A percentile compares a stretch with the other conserved stretches of the same genome.
Evolutionary conservation across 2,888 invertebrate genomes (phyloP).

Genomic region (Dicranocentrus wangi): DNA sequence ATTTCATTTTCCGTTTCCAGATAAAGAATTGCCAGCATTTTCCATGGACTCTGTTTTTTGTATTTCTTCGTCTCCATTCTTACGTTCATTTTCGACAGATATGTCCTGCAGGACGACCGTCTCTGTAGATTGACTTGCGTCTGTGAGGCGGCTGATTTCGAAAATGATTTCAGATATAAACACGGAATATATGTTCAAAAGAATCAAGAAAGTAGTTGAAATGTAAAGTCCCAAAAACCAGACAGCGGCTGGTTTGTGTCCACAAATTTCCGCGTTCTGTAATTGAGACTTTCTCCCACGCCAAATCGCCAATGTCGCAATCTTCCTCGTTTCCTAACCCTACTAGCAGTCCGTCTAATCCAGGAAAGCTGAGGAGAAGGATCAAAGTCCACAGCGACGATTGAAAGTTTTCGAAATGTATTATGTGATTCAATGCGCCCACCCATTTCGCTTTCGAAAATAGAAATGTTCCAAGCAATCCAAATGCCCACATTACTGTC

Average conservation of each 20-base stretch:
- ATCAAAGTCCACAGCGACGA: slow-evolving; percentile 30
- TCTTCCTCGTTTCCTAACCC: slow-evolving; percentile 19
- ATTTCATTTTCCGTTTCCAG: no score
- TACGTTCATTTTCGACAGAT: slow-evolving; percentile 30
- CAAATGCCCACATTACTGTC: slow-evolving; percentile 44
- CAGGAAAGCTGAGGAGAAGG: slow-evolving; percentile 40
- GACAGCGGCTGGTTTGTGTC: slow-evolving; percentile 30
- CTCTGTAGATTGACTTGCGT: slow-evolving; percentile 7
- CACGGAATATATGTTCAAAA: slow-evolving; percentile 56
- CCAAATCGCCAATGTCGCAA: slow-evolving; percentile 6
- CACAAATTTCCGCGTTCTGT: slow-evolving; percentile 16
- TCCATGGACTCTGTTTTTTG: no score
- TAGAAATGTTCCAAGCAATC: slow-evolving; percentile 42
- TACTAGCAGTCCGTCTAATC: slow-evolving; percentile 24
- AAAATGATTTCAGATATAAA: slow-evolving; percentile 53
- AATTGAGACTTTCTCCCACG: background rate
- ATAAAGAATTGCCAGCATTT: no score
- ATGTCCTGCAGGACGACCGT: slow-evolving; percentile 31
- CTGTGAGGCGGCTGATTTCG: slow-evolving; percentile 22
- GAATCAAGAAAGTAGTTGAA: slow-evolving; percentile 43
- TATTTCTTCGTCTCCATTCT: background rate
- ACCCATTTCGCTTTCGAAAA: slow-evolving; percentile 26
- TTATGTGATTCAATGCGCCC: slow-evolving; percentile 1
- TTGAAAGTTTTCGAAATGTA: slow-evolving; percentile 35
- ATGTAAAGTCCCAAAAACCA: slow-evolving; percentile 39